Evolutionary conservation across 2,888 invertebrate genomes (phyloP), one percentile per base, ranked within the genome.

Genomic region (Sarcophaga rosellei): DNA sequence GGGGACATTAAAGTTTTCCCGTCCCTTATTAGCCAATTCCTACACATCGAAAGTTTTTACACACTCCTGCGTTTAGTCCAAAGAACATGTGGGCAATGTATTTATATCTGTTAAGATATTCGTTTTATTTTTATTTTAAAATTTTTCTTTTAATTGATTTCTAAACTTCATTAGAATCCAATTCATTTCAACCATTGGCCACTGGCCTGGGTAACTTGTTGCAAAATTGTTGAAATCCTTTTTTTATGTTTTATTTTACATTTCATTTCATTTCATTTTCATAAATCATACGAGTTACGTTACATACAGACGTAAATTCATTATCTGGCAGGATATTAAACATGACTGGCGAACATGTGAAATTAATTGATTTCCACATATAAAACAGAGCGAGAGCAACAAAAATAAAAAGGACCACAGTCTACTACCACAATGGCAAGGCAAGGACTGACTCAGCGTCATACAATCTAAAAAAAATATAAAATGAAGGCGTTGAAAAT

Each of bases 271-370:
- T 66, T 57, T 66, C 35, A 17, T 15, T 21, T 23, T 35, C 21
- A 53, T 20, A 20, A 21, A 10, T 57, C 47, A 57, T 35, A 53
- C 17, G 1, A 53, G 53, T 53, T 53, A 53, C 17, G 5, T 15
- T 15, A 15, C 57, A 66, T 65, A 83, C 10, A 35, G 35, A 35
- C 35, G 35, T 68, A 84, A 84, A 73, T 84, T 84, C 84, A 87
- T 84, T 87, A 87, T 91, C 90, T 89, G 87, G 89, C 86, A 91
- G 91, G 91, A 92, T 91, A 91, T 91, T 92, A 91, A 35, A 92
- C 92, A 91, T 91, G 91, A 91, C 90, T 89, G 89, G 89, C 89
- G 88, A 88, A 86, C 85, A 76, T 82, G 84, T 88, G 88, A 90
- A 90, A 89, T 90, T 91, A 91, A 91, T 91, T 92, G 91, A 91